Evolutionary conservation across 2,888 invertebrate species (phyloP), one percentile per base, ranked within the genome.

Genomic region (Leptura quadrifasciata): DNA sequence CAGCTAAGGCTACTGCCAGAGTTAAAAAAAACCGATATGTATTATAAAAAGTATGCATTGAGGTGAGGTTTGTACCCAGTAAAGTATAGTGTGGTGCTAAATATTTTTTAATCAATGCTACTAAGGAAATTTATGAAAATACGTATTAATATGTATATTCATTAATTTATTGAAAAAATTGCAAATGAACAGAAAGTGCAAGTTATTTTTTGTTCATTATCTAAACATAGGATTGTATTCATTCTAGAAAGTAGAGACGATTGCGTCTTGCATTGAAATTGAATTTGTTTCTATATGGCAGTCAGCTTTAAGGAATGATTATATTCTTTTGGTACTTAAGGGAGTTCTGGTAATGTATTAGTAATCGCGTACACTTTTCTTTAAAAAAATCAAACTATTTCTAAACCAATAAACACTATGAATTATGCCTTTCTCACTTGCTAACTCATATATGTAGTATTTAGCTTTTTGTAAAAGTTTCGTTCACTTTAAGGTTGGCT

Each of bases 1-100:
- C 89, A 88, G 89, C 89, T 88, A 88, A 84, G 86, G 86, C 85
- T 85, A 87, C 89, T 89, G 89, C 89, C 89, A 87, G 81, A 84
- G 76, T 79, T 77, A 73, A 74, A 72, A 75, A 69, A 58, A 81
- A 82, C 81, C 82, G 78, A 81, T 73, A 80, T 82, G 84, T 84
- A 84, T 83, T 82, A 84, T 64, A 60, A 76, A 71, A 58, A 76
- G 76, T 81, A 78, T 79, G 78, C 73, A 77, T 74, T 80, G 78
- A 31, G 76, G 77, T 68, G 69, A 70, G 76, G 78, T 81, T 78
- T 79, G 80, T 79, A 76, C 72, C 55, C 65, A 64, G 61, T 73
- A 72, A 76, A 76, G 74, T 74, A 75, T 79, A 75, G 80, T 78
- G 79, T 78, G 82, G 82, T 82, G 82, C 82, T 82, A 78, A 78